Evolutionary conservation across 2,797 vertebrate species (phyloP).

Genomic region (Choloepus didactylus): DNA sequence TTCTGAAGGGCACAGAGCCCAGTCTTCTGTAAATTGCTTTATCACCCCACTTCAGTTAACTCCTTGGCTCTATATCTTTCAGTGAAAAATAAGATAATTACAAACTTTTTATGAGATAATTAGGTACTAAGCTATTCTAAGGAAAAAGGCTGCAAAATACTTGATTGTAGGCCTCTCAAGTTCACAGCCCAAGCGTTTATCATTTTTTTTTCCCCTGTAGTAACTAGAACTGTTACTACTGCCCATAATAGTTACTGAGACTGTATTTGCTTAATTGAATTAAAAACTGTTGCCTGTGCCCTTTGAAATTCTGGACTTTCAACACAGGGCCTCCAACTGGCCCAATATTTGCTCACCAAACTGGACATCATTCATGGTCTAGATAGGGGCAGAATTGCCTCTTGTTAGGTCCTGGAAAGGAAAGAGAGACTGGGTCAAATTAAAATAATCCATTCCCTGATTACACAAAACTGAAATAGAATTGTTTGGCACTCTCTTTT

Average conservation of each 20-base stretch:
- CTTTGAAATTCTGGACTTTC: slow-evolving; percentile 79
- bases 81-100: slow-evolving; percentile 72
- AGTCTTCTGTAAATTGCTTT: slow-evolving; percentile 24
- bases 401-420: slow-evolving; percentile 59
- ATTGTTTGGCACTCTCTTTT: slow-evolving; percentile 72
- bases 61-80: slow-evolving; percentile 25
- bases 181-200: slow-evolving; percentile 45
- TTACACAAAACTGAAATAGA: slow-evolving; percentile 71
- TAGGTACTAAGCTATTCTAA: slow-evolving; percentile 63
- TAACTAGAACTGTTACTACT: neutral
- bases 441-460: slow-evolving; percentile 74
- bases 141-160: slow-evolving; percentile 24
- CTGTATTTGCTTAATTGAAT: slow-evolving; percentile 74
- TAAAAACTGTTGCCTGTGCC: slow-evolving; percentile 65
- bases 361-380: slow-evolving; percentile 63
- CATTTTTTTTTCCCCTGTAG: neutral
- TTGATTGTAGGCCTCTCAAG: slow-evolving; percentile 31
- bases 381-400: slow-evolving; percentile 56
- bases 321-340: slow-evolving; percentile 59
- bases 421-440: slow-evolving; percentile 64
- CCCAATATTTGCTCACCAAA: slow-evolving; percentile 74
- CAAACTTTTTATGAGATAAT: slow-evolving; percentile 23
- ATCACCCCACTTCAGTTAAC: neutral
- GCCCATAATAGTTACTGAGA: slow-evolving; percentile 2
- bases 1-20: slow-evolving; percentile 9